Base-by-base conservation (phyloP, 2,113 vertebrate species). In the Siphamia tubifer region DNA sequence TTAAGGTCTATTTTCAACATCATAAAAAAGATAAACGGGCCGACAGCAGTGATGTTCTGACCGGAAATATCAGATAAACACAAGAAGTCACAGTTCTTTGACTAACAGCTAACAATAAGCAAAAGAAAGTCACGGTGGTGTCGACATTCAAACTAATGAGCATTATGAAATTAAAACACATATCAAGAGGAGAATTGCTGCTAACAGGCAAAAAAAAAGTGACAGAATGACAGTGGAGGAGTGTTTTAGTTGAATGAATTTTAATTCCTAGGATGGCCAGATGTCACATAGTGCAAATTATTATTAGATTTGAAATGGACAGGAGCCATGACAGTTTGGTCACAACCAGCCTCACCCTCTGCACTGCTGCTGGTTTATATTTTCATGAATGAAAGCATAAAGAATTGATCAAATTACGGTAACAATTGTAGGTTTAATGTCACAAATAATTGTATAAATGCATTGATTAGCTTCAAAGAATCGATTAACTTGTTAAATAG, bases 211-310 rank as follows among this genome's bases (percentile, higher is more conserved):
- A 48, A 48, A 30, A 48, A 48, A 28, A 15, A 65, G 7, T 53
- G 25, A 6, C 11, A 51, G 53, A 19, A 63, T 4, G 36, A 43
- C 3, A 42, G 1, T 19, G 27, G 47, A 28, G 16, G 32, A 23
- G 8, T 49, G 44, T 76, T 74, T 89, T 48, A 73, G 67, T 66
- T 83, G 69, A 90, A 89, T 87, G 53, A 87, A 80, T 82, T 86
- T 79, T 73, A 85, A 90, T 90, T 85, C 56, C 58, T 47, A 52
- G 76, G 76, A 82, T 47, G 66, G 84, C 82, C 89, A 90, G 89
- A 90, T 91, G 87, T 86, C 84, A 72, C 70, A 54, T 57, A 51
- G 68, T 65, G 61, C 80, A 72, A 90, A 90, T 91, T 82, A 89
- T 62, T 32, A 84, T 82, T 81, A 80, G 72, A 87, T 47, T 79